These are phyloP conservation scores for Paratrypauchen microcephalus DNA, from an alignment of 2,797 vertebrate species.

Conservation along the genomic window DNA sequence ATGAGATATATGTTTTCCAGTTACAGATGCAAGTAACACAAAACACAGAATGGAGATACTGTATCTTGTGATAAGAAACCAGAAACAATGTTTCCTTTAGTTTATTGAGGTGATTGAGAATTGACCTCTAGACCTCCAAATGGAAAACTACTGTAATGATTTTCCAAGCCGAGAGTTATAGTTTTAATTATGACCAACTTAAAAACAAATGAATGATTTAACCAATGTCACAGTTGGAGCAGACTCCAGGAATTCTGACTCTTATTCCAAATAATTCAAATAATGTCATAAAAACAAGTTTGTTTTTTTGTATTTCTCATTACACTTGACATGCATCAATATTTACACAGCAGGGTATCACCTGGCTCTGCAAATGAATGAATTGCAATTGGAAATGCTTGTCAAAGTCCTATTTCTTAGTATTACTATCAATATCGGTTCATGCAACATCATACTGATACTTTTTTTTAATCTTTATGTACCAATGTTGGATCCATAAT, in stretches of 20 bases:
- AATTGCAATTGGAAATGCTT: not conserved
- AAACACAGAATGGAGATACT: not conserved
- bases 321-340: not conserved
- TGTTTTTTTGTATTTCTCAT: not conserved
- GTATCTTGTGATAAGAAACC: not conserved
- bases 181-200: not conserved
- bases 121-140: not conserved
- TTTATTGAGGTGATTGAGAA: not conserved
- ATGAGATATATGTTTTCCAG: not conserved
- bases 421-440: not conserved
- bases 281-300: conserved; percentile 6
- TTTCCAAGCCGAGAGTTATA: not conserved
- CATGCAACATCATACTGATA: not conserved
- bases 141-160: not conserved
- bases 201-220: not conserved
- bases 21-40: no score
- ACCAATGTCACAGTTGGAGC: not conserved
- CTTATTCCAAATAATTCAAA: not conserved
- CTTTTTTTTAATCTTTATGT: not conserved
- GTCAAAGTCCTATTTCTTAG: not conserved
- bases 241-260: not conserved
- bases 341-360: not conserved
- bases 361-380: not conserved
- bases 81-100: not conserved
- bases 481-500: not conserved